These are phyloP conservation scores for Sthenelais limicola DNA, from an alignment of 2,888 invertebrate species.

Conservation along the genomic window DNA sequence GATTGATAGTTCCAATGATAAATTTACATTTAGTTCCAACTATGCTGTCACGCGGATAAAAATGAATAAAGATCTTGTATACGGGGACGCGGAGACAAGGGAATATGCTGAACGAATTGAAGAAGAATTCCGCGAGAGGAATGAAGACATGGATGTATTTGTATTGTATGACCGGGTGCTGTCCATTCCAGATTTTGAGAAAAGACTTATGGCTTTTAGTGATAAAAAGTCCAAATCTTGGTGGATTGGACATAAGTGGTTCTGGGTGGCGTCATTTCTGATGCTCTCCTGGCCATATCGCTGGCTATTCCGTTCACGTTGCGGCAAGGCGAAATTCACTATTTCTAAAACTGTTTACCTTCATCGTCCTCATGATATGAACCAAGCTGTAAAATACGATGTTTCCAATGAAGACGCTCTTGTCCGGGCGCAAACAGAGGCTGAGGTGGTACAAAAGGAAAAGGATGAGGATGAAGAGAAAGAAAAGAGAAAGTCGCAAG, in stretches of 20 bases:
- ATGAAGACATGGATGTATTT: not conserved
- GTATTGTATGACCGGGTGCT: not conserved
- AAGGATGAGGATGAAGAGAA: too few species aligned
- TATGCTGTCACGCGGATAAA: slow-evolving; percentile 17
- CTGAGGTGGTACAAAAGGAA: too few species aligned
- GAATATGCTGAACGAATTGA: not conserved
- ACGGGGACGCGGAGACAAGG: slow-evolving; percentile 2
- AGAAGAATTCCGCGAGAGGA: slow-evolving; percentile 3
- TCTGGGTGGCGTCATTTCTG: slow-evolving; percentile 14
- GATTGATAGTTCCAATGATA: slow-evolving; percentile 4
- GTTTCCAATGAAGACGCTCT: too few species aligned
- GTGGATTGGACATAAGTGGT: slow-evolving; percentile 6
- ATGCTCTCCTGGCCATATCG: slow-evolving; percentile 16
- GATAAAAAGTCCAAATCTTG: not conserved
- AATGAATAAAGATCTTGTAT: not conserved
- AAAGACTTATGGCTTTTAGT: slow-evolving; percentile 1
- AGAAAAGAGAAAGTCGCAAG: too few species aligned
- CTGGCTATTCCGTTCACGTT: slow-evolving; percentile 12
- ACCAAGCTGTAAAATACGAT: too few species aligned
- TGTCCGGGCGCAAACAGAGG: too few species aligned
- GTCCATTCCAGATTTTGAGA: not conserved
- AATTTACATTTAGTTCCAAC: too few species aligned
- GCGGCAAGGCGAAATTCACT: slow-evolving; percentile 13
- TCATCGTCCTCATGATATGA: too few species aligned
- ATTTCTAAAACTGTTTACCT: too few species aligned